phyloP scores from a whole-genome alignment of 2,113 vertebrate species.

The Lophius piscatorius region DNA sequence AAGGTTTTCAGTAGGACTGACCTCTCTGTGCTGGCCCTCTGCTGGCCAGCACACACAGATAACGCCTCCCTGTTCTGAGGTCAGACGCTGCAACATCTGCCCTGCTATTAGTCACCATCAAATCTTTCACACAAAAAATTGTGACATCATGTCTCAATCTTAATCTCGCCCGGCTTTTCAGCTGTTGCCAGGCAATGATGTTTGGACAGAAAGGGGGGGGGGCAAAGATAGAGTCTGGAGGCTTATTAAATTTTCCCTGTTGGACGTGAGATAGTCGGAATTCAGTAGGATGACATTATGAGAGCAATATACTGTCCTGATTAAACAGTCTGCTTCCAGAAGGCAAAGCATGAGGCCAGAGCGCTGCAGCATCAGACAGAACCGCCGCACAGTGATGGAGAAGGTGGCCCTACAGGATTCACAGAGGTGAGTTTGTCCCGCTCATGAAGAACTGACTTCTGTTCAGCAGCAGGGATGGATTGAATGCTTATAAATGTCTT shows the following conservation, averaged over 20 bases:
- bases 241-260: conserved; percentile 77
- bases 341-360: conserved; percentile 4
- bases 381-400: conserved; percentile 21
- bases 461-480: too few relatives aligned
- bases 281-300: not conserved
- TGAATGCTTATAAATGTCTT: too few relatives aligned
- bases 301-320: conserved; percentile 5
- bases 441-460: not conserved
- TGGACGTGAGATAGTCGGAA: conserved; percentile 2
- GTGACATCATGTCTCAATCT: conserved; percentile 19
- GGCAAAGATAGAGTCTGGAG: conserved; percentile 26
- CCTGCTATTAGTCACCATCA: not conserved
- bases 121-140: conserved; percentile 2
- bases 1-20: too few relatives aligned
- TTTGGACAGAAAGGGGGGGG: conserved; percentile 68
- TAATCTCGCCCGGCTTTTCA: not conserved
- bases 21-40: conserved; percentile 13
- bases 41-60: not conserved
- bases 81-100: not conserved
- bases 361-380: not conserved
- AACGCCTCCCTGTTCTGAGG: not conserved
- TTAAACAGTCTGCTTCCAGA: conserved; percentile 33
- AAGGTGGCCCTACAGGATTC: not conserved
- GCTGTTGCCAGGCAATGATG: conserved; percentile 74
- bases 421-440: conserved; percentile 38